A percentile compares a stretch with the other conserved stretches of the same genome.
phyloP scores from a whole-genome alignment of 2,888 invertebrate genomes.

The Sipha maydis region DNA sequence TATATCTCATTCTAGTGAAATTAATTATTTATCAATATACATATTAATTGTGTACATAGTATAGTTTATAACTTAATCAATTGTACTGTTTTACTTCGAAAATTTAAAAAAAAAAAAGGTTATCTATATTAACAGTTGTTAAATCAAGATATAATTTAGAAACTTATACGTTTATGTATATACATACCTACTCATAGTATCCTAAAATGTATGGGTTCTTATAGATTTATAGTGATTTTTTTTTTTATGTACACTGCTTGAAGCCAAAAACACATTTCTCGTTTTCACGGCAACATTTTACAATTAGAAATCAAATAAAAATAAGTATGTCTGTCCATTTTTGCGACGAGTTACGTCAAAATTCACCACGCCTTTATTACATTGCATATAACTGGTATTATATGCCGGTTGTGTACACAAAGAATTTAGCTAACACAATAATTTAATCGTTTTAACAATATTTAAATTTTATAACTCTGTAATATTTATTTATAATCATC shows the following conservation, averaged over 20 bases:
- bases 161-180: not conserved
- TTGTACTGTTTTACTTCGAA: no score
- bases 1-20: no score
- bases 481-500: conserved; percentile 40
- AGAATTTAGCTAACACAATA: conserved; percentile 9
- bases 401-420: not conserved
- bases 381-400: conserved; percentile 23
- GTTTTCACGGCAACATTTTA: conserved; percentile 1
- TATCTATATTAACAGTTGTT: no score
- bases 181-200: not conserved
- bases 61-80: no score
- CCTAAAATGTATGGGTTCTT: not conserved
- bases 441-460: conserved; percentile 23
- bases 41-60: no score
- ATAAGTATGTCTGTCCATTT: not conserved
- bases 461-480: conserved; percentile 38
- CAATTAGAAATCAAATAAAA: conserved; percentile 29
- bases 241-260: not conserved
- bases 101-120: no score
- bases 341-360: conserved; percentile 11
- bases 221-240: not conserved
- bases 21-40: no score
- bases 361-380: conserved; percentile 31
- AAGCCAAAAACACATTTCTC: conserved; percentile 4
- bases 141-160: no score